phyloP scores from a whole-genome alignment of 2,888 invertebrate genomes.

The Dasypogon diadema region DNA sequence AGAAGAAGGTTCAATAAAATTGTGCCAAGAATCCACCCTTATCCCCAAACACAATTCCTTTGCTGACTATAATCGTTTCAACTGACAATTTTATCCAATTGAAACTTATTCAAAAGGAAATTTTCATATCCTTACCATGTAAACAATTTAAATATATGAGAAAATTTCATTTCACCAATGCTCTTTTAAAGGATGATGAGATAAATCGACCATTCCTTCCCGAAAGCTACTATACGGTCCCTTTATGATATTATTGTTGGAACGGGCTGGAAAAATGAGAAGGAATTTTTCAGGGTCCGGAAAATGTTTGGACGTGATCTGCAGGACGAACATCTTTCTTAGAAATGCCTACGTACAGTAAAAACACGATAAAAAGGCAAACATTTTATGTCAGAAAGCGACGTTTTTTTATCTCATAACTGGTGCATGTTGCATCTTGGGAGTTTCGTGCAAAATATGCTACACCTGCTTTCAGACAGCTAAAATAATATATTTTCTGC shows the following conservation, averaged over 20 bases:
- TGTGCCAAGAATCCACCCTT: neutral
- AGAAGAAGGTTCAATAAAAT: neutral
- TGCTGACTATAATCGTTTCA: neutral
- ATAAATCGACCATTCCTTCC: neutral
- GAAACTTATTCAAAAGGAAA: constrained; percentile 51
- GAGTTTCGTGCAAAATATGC: neutral
- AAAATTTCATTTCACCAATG: constrained; percentile 2
- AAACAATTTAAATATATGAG: constrained; percentile 42
- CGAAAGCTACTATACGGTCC: neutral
- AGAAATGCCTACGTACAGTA: neutral
- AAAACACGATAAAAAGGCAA: neutral
- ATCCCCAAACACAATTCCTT: neutral
- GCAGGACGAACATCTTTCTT: neutral
- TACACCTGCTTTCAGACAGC: too few species aligned
- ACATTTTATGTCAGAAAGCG: neutral
- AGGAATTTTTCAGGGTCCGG: neutral
- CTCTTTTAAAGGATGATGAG: neutral
- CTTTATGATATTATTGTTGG: neutral
- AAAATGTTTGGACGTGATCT: constrained; percentile 3
- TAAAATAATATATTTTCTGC: too few species aligned
- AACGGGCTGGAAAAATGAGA: neutral
- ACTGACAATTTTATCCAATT: constrained; percentile 49
- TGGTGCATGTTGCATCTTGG: neutral
- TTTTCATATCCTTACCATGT: constrained; percentile 43
- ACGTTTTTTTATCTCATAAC: neutral